A percentile compares a stretch with the other conserved stretches of the same genome.
phyloP scores from a whole-genome alignment of 2,797 vertebrate species.

The Pempheris klunzingeri region DNA sequence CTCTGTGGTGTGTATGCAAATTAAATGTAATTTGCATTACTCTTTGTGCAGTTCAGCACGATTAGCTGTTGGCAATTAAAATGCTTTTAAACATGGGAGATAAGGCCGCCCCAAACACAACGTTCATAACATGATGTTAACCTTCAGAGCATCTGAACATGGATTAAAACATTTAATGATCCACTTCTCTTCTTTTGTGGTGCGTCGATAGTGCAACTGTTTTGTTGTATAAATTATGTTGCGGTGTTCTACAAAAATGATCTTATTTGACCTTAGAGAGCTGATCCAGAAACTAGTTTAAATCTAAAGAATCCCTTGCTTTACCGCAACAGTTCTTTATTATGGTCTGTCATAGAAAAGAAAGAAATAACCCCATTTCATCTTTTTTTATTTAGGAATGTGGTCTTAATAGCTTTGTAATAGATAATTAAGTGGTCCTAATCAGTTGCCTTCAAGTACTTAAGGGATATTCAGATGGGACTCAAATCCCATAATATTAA shows the following conservation, averaged over 20 bases:
- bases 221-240: neutral
- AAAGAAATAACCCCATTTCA: conserved; percentile 49
- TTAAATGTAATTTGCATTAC: conserved; percentile 62
- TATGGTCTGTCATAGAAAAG: conserved; percentile 42
- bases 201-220: neutral
- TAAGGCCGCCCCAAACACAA: conserved; percentile 24
- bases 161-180: conserved; percentile 23
- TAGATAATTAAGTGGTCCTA: conserved; percentile 72
- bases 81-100: conserved; percentile 34
- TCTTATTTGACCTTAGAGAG: neutral
- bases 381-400: conserved; percentile 52
- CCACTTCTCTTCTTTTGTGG: neutral
- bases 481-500: conserved; percentile 63
- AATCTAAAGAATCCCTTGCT: conserved; percentile 1
- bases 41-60: conserved; percentile 56
- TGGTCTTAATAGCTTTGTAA: conserved; percentile 68
- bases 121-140: conserved; percentile 29
- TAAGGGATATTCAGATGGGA: conserved; percentile 61
- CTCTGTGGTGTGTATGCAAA: conserved; percentile 72
- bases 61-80: conserved; percentile 63
- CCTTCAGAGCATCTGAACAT: conserved; percentile 27
- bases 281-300: conserved; percentile 31
- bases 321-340: conserved; percentile 16
- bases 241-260: neutral
- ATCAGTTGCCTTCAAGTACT: conserved; percentile 68